These are phyloP conservation scores for Todiramphus saurophagus DNA, from an alignment of 2,113 vertebrate species.

Conservation along the genomic window DNA sequence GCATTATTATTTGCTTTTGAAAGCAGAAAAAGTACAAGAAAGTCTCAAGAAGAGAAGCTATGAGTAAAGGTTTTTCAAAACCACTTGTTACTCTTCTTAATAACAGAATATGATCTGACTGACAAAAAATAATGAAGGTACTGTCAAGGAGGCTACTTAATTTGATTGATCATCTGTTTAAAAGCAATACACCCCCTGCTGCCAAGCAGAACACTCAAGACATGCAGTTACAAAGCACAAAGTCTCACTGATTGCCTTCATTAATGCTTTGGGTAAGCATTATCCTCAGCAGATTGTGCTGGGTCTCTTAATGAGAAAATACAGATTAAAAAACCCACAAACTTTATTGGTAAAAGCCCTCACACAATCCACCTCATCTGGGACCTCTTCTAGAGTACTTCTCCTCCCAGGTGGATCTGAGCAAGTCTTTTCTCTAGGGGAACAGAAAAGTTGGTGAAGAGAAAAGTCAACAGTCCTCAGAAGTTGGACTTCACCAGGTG, in stretches of 20 bases:
- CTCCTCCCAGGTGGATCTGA: neutral
- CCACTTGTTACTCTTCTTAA: neutral
- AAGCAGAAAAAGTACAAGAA: neutral
- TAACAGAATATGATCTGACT: neutral
- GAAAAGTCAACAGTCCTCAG: neutral
- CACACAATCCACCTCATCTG: neutral
- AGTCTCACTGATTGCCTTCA: neutral
- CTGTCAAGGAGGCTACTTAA: neutral
- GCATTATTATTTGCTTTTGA: neutral
- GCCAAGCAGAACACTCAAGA: neutral
- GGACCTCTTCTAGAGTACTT: neutral
- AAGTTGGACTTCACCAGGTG: neutral
- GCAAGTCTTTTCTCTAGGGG: neutral
- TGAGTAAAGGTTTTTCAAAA: neutral
- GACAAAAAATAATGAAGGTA: conserved; percentile 4
- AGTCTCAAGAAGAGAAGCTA: neutral
- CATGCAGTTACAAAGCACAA: neutral
- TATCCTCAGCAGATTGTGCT: neutral
- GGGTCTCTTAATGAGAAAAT: neutral
- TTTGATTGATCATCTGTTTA: neutral
- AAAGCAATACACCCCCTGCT: neutral
- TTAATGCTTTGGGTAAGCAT: neutral
- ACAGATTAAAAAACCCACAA: neutral
- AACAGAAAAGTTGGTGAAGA: neutral
- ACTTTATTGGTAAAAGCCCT: neutral